Percentiles rank a stretch among this genome's conserved stretches.
Evolutionary conservation across 1,140 invertebrate genomes (phyloP).

Genomic region (Ceratina japonica): DNA sequence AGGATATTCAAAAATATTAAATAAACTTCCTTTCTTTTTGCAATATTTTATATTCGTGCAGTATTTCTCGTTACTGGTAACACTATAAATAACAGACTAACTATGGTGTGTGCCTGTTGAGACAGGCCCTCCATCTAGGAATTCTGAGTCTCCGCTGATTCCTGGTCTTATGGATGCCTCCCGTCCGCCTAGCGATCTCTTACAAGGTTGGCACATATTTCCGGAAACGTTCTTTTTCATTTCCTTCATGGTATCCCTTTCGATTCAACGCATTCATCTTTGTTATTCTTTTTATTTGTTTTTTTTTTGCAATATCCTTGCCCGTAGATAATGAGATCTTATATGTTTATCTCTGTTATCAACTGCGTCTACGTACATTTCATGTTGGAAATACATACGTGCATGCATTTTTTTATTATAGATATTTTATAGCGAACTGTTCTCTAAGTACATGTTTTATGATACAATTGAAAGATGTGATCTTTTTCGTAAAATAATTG

Average conservation of each 20-base stretch:
- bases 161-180: conserved; percentile 81
- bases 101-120: conserved; percentile 71
- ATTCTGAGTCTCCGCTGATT: conserved; percentile 82
- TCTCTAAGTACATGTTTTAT: conserved; percentile 17
- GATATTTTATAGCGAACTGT: conserved; percentile 3
- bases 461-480: neutral
- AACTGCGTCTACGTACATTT: conserved; percentile 9
- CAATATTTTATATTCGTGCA: conserved; percentile 35
- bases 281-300: neutral
- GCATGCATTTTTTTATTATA: conserved; percentile 41
- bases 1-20: conserved; percentile 1
- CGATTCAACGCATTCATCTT: conserved; percentile 45
- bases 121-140: conserved; percentile 81
- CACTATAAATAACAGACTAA: conserved; percentile 65
- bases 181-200: conserved; percentile 81
- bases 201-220: conserved; percentile 77
- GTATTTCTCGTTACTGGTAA: conserved; percentile 46
- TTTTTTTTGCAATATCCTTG: conserved; percentile 13
- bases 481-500: conserved; percentile 30
- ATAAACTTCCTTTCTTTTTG: neutral
- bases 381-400: conserved; percentile 19
- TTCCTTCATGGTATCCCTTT: conserved; percentile 42
- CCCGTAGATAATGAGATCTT: conserved; percentile 31
- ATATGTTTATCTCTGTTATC: conserved; percentile 38
- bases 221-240: conserved; percentile 64